These are phyloP conservation scores for Crotalus viridis DNA, from an alignment of 2,113 vertebrate genomes.

Conservation along the genomic window DNA sequence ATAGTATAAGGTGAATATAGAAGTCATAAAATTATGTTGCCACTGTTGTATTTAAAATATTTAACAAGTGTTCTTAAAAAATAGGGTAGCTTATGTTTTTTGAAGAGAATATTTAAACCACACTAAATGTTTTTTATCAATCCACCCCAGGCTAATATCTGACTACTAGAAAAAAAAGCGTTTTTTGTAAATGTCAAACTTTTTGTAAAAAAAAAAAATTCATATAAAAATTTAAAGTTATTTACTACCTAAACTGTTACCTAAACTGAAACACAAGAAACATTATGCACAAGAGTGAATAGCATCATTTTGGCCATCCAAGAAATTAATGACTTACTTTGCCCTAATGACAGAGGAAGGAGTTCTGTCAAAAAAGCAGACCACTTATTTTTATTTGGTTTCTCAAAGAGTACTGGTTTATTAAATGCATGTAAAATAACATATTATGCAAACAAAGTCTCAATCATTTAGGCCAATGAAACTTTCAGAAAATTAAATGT, in stretches of 20 bases:
- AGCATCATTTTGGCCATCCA: not conserved
- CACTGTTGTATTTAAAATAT: not conserved
- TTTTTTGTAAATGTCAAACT: not conserved
- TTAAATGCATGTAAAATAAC: not conserved
- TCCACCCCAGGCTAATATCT: not conserved
- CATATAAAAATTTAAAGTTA: not conserved
- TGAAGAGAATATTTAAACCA: not conserved
- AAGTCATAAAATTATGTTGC: not conserved
- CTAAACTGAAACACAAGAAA: not conserved
- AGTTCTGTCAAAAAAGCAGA: not conserved
- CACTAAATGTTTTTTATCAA: not conserved
- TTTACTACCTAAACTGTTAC: not conserved
- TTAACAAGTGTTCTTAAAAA: not conserved
- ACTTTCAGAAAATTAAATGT: not conserved
- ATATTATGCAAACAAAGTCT: not conserved
- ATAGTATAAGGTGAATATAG: not conserved
- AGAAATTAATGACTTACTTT: not conserved
- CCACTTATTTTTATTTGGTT: not conserved
- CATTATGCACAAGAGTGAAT: not conserved
- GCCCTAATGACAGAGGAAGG: not conserved
- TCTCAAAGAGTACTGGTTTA: not conserved
- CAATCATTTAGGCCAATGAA: not conserved
- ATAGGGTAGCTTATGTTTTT: not conserved
- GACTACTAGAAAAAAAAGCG: not conserved
- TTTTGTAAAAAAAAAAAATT: not conserved